A percentile compares a stretch with the other conserved stretches of the same genome.
Conservation (phyloP, 2,797 vertebrate species). For the Sebastiscus tertius region DNA sequence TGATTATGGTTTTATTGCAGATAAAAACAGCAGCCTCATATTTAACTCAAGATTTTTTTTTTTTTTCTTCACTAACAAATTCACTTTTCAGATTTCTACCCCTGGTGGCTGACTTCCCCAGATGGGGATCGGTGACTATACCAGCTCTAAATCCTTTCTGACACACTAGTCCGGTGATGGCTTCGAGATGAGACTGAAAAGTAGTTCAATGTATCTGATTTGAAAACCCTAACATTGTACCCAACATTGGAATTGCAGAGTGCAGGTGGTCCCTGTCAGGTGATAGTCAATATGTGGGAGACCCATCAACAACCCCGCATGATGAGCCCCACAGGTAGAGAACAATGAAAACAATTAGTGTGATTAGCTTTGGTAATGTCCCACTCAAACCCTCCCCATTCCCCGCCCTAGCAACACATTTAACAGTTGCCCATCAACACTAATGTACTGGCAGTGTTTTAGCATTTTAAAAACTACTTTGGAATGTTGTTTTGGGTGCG, state of each 20-base stretch:
- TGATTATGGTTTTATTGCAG: neutral
- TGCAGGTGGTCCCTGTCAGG: constrained; percentile 93
- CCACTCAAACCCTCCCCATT: constrained; percentile 18
- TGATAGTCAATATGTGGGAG: constrained; percentile 99
- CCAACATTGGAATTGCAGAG: constrained; percentile 91
- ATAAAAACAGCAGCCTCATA: neutral
- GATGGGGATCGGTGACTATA: constrained; percentile 72
- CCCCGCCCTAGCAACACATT: neutral
- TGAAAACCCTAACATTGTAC: constrained; percentile 78
- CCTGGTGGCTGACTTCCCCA: constrained; percentile 63
- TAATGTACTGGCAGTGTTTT: neutral
- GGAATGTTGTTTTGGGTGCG: neutral
- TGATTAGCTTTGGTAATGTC: constrained; percentile 53
- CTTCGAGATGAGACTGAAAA: constrained; percentile 44
- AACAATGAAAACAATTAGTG: constrained; percentile 36
- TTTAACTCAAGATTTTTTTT: constrained; percentile 5
- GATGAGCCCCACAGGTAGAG: constrained; percentile 98
- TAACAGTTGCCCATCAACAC: neutral
- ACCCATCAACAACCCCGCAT: constrained; percentile 97
- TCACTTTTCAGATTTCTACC: constrained; percentile 80
- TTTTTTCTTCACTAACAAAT: constrained; percentile 70
- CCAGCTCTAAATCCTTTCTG: constrained; percentile 66
- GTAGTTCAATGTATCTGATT: constrained; percentile 56
- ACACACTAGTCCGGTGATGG: constrained; percentile 46
- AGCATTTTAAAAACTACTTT: neutral